These are phyloP conservation scores for Prosapia bicincta DNA, from an alignment of 2,888 invertebrate genomes.

Conservation along the genomic window DNA sequence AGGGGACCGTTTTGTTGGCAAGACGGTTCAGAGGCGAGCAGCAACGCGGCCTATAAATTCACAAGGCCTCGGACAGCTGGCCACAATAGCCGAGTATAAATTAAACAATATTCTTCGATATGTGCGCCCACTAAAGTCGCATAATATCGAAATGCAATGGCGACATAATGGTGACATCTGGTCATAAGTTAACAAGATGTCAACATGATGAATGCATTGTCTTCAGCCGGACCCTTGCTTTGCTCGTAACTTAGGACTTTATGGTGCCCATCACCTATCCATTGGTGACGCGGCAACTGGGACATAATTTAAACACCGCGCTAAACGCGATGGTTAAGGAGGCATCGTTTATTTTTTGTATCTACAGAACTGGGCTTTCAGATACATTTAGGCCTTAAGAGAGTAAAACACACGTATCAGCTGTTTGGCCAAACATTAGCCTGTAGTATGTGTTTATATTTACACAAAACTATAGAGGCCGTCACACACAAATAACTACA, in stretches of 20 bases:
- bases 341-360: too few species aligned
- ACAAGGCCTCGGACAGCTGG: not conserved
- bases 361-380: too few species aligned
- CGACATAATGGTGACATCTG: not conserved
- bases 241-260: not conserved
- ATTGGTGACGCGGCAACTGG: not conserved
- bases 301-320: not conserved
- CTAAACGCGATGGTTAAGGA: not conserved
- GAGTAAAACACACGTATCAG: too few species aligned
- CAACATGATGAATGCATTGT: not conserved
- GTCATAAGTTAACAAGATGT: not conserved
- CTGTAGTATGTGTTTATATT: too few species aligned
- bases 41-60: not conserved
- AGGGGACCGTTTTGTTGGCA: not conserved
- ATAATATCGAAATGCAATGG: conserved; percentile 2
- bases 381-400: too few species aligned
- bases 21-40: not conserved
- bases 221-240: not conserved
- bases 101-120: not conserved
- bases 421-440: too few species aligned
- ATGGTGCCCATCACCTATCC: not conserved
- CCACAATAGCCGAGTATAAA: not conserved
- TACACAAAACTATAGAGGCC: too few species aligned
- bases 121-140: not conserved
- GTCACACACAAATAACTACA: too few species aligned